Evolutionary conservation across 2,888 invertebrate genomes (phyloP), one percentile per base, ranked within the genome.

Genomic region (Tenthredo distinguenda): DNA sequence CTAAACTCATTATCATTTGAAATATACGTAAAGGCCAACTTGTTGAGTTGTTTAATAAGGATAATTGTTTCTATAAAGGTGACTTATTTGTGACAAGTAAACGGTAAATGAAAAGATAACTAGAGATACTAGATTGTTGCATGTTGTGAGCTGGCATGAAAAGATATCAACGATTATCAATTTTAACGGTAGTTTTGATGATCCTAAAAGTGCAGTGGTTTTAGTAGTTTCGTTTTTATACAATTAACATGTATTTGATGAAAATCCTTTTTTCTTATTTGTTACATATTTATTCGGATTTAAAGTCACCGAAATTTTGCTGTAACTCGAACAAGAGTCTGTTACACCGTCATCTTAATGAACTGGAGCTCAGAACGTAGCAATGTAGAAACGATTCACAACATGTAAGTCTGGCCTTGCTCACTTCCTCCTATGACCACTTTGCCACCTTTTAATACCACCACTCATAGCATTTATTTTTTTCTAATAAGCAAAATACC

Each of bases 351-450:
- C 93, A 93, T 90, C 93, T 93, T 91, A 93, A 93, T 90, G 93
- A 93, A 93, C 93, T 93, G 93, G 93, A 93, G 93, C 93, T 93
- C 93, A 93, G 92, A 93, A 93, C 92, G 91, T 93, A 93, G 92
- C 92, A 92, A 92, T 91, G 87, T 91, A 91, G 90, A 92, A 92
- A 93, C 91, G 92, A 91, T 93, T 93, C 91, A 90, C 92, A 91
- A 91, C 92, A 93, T 93, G 93, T 93, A 93, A 93, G 93, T 93
- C 87, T 86, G 86, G 86, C 86, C 85, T 92, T 88, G 91, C 91
- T 92, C 91, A 91, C 91, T 89, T 90, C 91, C 90, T 91, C 90
- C 18, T 74, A 43, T 79, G 18, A 50, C 26, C 76, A 84, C 55
- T 62, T 74, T 34, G 71, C 65, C 83, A 47, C 58, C 40, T 84